Percentiles rank a stretch among this genome's conserved stretches.
Evolutionary conservation across 2,888 invertebrate species (phyloP).

Genomic region (Helicoverpa assulta): DNA sequence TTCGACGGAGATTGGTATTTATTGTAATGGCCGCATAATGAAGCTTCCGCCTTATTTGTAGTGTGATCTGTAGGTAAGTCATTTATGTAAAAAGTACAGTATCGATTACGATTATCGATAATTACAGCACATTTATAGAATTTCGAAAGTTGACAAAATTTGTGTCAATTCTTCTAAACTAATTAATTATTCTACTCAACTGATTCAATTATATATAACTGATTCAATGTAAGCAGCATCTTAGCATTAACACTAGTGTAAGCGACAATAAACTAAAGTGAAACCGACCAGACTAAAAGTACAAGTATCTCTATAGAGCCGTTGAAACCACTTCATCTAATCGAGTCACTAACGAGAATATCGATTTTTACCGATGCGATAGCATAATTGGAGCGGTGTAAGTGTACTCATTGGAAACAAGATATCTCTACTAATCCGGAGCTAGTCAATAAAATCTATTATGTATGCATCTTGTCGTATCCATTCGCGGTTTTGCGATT

Average conservation of each 20-base stretch:
- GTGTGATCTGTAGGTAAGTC: conserved; percentile 35
- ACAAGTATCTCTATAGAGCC: conserved; percentile 55
- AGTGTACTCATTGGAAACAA: conserved; percentile 70
- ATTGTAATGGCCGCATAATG: conserved; percentile 48
- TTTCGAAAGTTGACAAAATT: no score
- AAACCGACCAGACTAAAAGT: conserved; percentile 40
- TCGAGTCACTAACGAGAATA: conserved; percentile 66
- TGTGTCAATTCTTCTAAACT: no score
- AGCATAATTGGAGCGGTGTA: conserved; percentile 73
- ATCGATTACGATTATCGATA: no score
- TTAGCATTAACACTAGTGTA: conserved; percentile 36
- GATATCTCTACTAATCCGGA: conserved; percentile 69
- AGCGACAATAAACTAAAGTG: conserved; percentile 38
- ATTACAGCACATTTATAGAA: neutral
- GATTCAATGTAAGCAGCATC: conserved; percentile 12
- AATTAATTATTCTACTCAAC: neutral
- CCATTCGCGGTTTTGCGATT: conserved; percentile 57
- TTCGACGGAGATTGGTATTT: conserved; percentile 50
- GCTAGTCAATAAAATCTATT: conserved; percentile 67
- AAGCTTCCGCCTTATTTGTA: conserved; percentile 36
- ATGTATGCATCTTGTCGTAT: conserved; percentile 66
- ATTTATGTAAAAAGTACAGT: neutral
- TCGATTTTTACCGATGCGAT: conserved; percentile 71
- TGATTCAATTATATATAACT: conserved; percentile 3
- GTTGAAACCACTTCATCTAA: conserved; percentile 66